A percentile compares a stretch with the other conserved stretches of the same genome.
These are phyloP conservation scores for Torymus aiolomorphi DNA, from an alignment of 2,888 invertebrate species.

Conservation along the genomic window DNA sequence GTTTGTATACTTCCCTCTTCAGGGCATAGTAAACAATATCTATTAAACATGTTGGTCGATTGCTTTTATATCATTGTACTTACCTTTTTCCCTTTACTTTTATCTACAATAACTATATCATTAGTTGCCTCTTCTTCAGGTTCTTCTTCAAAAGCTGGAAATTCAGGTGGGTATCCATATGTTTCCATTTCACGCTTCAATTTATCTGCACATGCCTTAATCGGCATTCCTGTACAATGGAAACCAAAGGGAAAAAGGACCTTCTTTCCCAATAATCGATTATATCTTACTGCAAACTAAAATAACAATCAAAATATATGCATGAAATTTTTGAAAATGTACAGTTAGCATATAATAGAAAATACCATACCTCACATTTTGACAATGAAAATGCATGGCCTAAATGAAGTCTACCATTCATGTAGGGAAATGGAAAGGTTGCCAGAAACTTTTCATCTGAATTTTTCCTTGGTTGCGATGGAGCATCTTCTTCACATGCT, in stretches of 20 bases:
- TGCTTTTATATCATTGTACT: neutral
- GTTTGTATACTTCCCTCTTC: too few species aligned
- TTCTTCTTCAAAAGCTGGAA: slow-evolving; percentile 81
- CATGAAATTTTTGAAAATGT: slow-evolving; percentile 2
- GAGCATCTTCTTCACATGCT: slow-evolving; percentile 90
- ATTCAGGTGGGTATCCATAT: slow-evolving; percentile 94
- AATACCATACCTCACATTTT: slow-evolving; percentile 89
- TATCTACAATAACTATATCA: slow-evolving; percentile 85
- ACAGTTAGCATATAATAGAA: neutral
- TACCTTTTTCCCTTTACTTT: slow-evolving; percentile 92
- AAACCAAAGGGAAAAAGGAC: slow-evolving; percentile 98
- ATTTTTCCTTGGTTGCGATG: slow-evolving; percentile 77
- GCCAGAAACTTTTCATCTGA: slow-evolving; percentile 90
- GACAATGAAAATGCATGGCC: slow-evolving; percentile 98
- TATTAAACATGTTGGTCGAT: too few species aligned
- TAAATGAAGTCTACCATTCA: slow-evolving; percentile 98
- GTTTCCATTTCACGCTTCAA: slow-evolving; percentile 93
- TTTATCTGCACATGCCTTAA: slow-evolving; percentile 99
- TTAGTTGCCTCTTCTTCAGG: slow-evolving; percentile 76
- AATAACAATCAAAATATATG: slow-evolving; percentile 32
- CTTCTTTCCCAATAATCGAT: slow-evolving; percentile 92
- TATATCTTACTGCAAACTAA: slow-evolving; percentile 92
- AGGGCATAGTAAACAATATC: too few species aligned
- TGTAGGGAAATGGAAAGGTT: slow-evolving; percentile 99
- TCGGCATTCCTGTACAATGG: slow-evolving; percentile 99